phyloP scores from a whole-genome alignment of 2,797 vertebrate genomes.

The Erithacus rubecula region DNA sequence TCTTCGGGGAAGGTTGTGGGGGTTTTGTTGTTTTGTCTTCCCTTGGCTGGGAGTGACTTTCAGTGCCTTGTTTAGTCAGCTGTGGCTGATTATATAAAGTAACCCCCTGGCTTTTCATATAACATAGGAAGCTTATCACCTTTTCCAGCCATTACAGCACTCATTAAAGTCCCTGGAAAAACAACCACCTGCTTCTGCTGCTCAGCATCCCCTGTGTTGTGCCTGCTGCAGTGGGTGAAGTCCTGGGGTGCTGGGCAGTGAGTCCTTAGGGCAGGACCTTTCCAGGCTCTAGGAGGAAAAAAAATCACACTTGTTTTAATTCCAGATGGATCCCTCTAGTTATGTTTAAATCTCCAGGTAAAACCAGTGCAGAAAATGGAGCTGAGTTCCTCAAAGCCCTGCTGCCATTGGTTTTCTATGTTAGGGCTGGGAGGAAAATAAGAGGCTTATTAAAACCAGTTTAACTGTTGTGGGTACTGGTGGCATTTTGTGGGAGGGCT shows the following conservation, averaged over 20 bases:
- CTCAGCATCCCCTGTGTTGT: background rate
- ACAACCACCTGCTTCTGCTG: background rate
- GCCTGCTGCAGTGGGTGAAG: background rate
- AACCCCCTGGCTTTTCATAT: slow-evolving; percentile 29
- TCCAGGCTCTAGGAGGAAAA: too few species aligned
- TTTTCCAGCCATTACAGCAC: slow-evolving; percentile 20
- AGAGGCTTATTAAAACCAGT: background rate
- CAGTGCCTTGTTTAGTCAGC: slow-evolving; percentile 57
- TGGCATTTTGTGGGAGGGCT: background rate
- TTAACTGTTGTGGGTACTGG: background rate
- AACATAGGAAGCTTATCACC: slow-evolving; percentile 35
- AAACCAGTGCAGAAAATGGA: background rate
- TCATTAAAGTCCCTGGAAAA: slow-evolving; percentile 21
- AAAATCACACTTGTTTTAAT: background rate
- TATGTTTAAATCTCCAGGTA: background rate
- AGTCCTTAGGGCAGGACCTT: background rate
- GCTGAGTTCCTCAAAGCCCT: background rate
- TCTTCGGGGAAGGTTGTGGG: background rate
- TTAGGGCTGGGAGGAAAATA: background rate
- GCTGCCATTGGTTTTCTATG: fast-evolving
- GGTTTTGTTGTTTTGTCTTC: background rate
- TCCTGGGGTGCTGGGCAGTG: background rate
- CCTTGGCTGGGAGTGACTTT: background rate
- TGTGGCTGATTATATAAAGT: slow-evolving; percentile 22
- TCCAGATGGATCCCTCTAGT: background rate